phyloP scores from a whole-genome alignment of 2,113 vertebrate species.

The Seriola rivoliana region DNA sequence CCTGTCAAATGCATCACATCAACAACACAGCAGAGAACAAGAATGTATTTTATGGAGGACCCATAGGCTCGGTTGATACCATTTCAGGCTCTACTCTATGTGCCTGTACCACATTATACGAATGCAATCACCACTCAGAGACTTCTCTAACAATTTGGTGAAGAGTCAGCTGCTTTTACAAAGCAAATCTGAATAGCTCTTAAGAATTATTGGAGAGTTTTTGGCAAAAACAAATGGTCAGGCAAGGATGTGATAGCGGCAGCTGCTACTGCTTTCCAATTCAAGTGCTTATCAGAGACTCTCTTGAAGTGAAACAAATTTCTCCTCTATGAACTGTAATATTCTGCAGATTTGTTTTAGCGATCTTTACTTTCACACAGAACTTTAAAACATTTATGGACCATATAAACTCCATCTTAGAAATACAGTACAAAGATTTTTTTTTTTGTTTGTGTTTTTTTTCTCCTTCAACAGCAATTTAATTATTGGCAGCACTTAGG shows the following conservation, averaged over 20 bases:
- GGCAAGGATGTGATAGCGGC: conserved; percentile 6
- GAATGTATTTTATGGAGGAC: conserved; percentile 5
- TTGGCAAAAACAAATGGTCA: conserved; percentile 37
- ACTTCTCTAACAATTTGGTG: conserved; percentile 16
- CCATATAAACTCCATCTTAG: conserved; percentile 21
- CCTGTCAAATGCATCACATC: neutral
- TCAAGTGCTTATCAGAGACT: conserved; percentile 46
- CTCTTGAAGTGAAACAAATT: conserved; percentile 31
- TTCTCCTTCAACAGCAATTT: conserved; percentile 51
- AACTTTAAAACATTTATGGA: conserved; percentile 24
- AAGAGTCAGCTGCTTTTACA: conserved; percentile 12
- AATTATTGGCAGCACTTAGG: conserved; percentile 65
- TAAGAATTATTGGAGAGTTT: conserved; percentile 33
- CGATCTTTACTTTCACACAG: neutral
- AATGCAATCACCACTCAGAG: conserved; percentile 34
- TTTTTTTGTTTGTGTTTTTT: conserved; percentile 6
- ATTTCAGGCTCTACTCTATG: conserved; percentile 31
- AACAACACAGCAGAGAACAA: conserved; percentile 8
- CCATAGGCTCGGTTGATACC: neutral
- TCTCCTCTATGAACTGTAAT: conserved; percentile 6
- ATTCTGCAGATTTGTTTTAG: conserved; percentile 16
- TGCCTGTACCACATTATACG: conserved; percentile 4
- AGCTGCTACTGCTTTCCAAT: conserved; percentile 48
- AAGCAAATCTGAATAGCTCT: conserved; percentile 34
- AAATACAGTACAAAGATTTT: conserved; percentile 8